These are phyloP conservation scores for Dolomedes plantarius DNA, from an alignment of 2,888 invertebrate genomes.

Conservation along the genomic window DNA sequence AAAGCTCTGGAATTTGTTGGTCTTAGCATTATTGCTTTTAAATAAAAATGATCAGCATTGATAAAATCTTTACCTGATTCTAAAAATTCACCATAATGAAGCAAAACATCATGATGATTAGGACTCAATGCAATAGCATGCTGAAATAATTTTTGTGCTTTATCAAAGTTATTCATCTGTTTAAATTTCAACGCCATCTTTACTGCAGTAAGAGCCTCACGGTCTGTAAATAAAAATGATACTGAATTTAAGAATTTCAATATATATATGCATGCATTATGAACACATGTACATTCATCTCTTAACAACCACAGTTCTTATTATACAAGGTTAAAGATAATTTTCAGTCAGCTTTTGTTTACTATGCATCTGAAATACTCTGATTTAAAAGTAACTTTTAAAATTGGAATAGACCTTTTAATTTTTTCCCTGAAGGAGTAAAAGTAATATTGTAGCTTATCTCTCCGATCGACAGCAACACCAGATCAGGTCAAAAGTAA, in stretches of 20 bases:
- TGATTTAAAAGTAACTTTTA: too few relatives aligned
- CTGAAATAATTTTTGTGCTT: slow-evolving; percentile 89
- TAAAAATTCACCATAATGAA: slow-evolving; percentile 93
- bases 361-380: too few relatives aligned
- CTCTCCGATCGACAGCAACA: too few relatives aligned
- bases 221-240: slow-evolving; percentile 77
- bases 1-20: slow-evolving; percentile 89
- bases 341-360: too few relatives aligned
- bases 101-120: slow-evolving; percentile 92
- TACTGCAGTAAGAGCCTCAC: slow-evolving; percentile 89
- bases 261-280: not conserved
- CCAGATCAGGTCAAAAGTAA: too few relatives aligned
- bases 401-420: too few relatives aligned
- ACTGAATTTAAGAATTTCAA: slow-evolving; percentile 5
- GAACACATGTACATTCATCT: too few relatives aligned
- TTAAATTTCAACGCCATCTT: slow-evolving; percentile 91
- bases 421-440: too few relatives aligned
- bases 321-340: too few relatives aligned
- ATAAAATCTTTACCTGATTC: slow-evolving; percentile 91
- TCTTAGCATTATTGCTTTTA: slow-evolving; percentile 86
- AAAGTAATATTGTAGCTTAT: too few relatives aligned
- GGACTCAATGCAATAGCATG: slow-evolving; percentile 95
- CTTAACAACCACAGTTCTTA: too few relatives aligned
- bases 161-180: slow-evolving; percentile 86
- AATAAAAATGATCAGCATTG: slow-evolving; percentile 91